Conservation (phyloP, 2,888 invertebrate species). For the Iphiclides podalirius region DNA sequence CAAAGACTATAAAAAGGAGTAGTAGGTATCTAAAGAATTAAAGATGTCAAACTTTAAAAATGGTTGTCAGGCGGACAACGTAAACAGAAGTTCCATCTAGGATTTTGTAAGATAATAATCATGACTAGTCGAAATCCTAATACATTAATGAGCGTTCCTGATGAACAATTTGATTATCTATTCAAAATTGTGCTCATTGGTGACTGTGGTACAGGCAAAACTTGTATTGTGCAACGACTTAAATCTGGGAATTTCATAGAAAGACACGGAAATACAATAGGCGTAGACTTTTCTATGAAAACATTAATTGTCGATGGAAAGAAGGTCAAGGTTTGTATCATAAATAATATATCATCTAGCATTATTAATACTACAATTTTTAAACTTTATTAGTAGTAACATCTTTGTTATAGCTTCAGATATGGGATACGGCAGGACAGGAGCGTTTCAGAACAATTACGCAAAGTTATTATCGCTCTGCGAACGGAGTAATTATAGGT, state of each 20-base stretch:
- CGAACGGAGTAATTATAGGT: constrained; percentile 97
- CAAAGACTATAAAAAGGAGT: too few species aligned
- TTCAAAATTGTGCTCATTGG: constrained; percentile 98
- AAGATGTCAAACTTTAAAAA: constrained; percentile 16
- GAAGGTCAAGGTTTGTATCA: constrained; percentile 90
- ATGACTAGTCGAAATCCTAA: constrained; percentile 89
- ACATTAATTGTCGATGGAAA: constrained; percentile 96
- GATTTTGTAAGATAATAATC: constrained; percentile 45
- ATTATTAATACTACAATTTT: constrained; percentile 21
- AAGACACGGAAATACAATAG: constrained; percentile 97
- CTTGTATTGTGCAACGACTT: constrained; percentile 96
- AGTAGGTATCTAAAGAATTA: constrained; percentile 1
- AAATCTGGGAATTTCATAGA: constrained; percentile 97
- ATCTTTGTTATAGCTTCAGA: constrained; percentile 85
- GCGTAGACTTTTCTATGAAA: constrained; percentile 99
- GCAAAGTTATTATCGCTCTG: constrained; percentile 97
- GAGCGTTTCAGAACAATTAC: constrained; percentile 98
- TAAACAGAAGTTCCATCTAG: constrained; percentile 46
- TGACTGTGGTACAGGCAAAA: constrained; percentile 94
- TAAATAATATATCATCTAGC: constrained; percentile 32
- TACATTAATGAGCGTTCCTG: constrained; percentile 87
- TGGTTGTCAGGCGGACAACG: constrained; percentile 46
- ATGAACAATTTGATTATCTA: constrained; percentile 94
- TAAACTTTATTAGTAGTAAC: constrained; percentile 22
- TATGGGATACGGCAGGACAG: constrained; percentile 98